Conservation (phyloP, 2,797 vertebrate species). For the Hephaestus fuliginosus region DNA sequence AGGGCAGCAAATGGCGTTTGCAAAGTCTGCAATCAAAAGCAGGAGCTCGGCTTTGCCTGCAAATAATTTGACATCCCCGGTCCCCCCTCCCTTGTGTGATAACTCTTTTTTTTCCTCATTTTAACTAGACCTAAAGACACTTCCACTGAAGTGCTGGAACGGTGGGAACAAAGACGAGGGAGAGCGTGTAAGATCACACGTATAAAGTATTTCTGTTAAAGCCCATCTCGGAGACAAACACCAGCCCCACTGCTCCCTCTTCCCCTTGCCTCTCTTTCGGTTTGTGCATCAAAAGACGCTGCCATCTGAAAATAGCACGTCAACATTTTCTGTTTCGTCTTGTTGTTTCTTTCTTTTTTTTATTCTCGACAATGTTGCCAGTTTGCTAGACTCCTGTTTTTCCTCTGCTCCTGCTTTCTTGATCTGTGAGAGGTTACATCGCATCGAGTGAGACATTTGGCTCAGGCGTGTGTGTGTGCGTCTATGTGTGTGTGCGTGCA, state of each 20-base stretch:
- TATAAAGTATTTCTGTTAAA: slow-evolving; percentile 77
- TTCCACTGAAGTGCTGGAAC: slow-evolving; percentile 61
- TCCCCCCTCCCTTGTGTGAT: slow-evolving; percentile 18
- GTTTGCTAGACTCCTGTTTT: slow-evolving; percentile 84
- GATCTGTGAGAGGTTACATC: slow-evolving; percentile 86
- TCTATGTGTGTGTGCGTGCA: slow-evolving; percentile 38
- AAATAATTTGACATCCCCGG: slow-evolving; percentile 56
- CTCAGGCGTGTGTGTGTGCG: slow-evolving; percentile 27
- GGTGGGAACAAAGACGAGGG: slow-evolving; percentile 65
- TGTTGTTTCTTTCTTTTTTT: slow-evolving; percentile 66
- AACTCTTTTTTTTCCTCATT: slow-evolving; percentile 45
- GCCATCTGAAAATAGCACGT: slow-evolving; percentile 84
- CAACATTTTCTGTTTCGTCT: slow-evolving; percentile 77
- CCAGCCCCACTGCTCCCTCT: slow-evolving; percentile 55
- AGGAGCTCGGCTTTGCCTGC: slow-evolving; percentile 48
- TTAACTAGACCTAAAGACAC: slow-evolving; percentile 70
- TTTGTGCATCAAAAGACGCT: slow-evolving; percentile 76
- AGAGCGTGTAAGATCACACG: slow-evolving; percentile 76
- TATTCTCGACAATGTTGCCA: slow-evolving; percentile 78
- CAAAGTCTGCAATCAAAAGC: slow-evolving; percentile 62
- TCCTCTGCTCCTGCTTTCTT: slow-evolving; percentile 79
- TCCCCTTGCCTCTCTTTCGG: slow-evolving; percentile 54
- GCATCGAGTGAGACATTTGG: slow-evolving; percentile 75
- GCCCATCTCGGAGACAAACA: slow-evolving; percentile 77
- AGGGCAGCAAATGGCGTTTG: slow-evolving; percentile 72